Evolutionary conservation across 2,888 invertebrate genomes (phyloP), one percentile per base, ranked within the genome.

Genomic region (Arrhopalites spinosus): DNA sequence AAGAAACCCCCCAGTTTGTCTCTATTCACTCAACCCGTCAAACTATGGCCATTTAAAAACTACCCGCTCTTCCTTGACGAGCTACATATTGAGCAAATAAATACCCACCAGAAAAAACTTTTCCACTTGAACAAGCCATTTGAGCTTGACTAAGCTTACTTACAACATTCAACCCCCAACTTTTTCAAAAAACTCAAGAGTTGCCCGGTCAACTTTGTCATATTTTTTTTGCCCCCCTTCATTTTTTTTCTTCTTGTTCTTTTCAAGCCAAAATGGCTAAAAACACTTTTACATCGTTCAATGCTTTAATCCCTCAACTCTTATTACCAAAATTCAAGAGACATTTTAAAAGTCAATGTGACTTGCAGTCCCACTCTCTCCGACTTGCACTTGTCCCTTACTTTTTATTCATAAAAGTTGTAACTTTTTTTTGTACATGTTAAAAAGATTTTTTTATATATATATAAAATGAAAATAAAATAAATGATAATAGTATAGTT

Each of bases 21-120:
- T 67, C 20, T 53, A 15, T 47, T 50, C 68, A 68, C 68, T 68
- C 68, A 68, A 68, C 68, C 47, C 17, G 50, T 47, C 67, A 25
- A 67, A 67, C 45, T 50, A 68, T 50, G 1, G 27, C 47, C 50
- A 68, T 50, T 50, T 27, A 68, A 68, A 67, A 68, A 68, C 68
- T 68, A 29, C 47, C 25, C 13, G 25, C 15, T 36, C n/a, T 17
- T n/a, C 30, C 30, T 20, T 30, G 8, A 61, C 59, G n/a, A 61
- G 59, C 27, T 27, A 13, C 27, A 25, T 23, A 27, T 27, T 20
- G 59, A 27, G 25, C 59, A 50, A 50, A 50, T 50, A 50, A 50
- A 50, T 50, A 50, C n/a, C 15, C 17, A 8, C 50, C 3, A 15
- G 15, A n/a, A 50, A 50, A 50, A 50, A 50, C 50, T 50, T 50